Conservation (phyloP, 2,888 invertebrate species). For the Empis stercorea region DNA sequence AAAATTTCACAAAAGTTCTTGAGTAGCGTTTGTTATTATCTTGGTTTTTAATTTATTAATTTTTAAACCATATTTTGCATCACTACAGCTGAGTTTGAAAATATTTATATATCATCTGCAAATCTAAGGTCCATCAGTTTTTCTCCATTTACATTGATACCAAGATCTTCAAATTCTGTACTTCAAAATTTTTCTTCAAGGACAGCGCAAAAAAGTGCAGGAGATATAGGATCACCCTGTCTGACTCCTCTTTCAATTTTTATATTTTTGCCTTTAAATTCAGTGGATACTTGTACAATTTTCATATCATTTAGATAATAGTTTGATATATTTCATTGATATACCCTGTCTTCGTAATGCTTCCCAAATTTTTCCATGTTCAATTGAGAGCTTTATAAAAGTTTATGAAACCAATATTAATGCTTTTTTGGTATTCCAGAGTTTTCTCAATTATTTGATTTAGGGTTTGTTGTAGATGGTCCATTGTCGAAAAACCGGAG, state of each 20-base stretch:
- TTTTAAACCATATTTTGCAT: too few relatives aligned
- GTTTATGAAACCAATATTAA: background rate
- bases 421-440: background rate
- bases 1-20: too few relatives aligned
- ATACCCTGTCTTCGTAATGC: background rate
- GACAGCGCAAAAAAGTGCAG: constrained; percentile 1
- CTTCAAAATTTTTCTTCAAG: background rate
- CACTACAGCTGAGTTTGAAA: background rate
- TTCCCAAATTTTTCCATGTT: background rate
- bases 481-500: background rate
- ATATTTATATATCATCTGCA: background rate
- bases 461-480: background rate
- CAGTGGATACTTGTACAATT: background rate
- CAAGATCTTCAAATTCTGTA: background rate
- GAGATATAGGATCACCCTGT: constrained; percentile 1
- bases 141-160: background rate
- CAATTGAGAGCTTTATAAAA: constrained; percentile 1
- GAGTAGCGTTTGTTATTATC: background rate
- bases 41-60: background rate
- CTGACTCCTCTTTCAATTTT: background rate
- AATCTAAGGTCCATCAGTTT: background rate
- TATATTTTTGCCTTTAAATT: background rate
- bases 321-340: background rate
- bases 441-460: background rate
- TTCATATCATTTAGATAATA: background rate